Evolutionary conservation across 2,888 invertebrate species (phyloP).

Genomic region (Bugulina stolonifera): DNA sequence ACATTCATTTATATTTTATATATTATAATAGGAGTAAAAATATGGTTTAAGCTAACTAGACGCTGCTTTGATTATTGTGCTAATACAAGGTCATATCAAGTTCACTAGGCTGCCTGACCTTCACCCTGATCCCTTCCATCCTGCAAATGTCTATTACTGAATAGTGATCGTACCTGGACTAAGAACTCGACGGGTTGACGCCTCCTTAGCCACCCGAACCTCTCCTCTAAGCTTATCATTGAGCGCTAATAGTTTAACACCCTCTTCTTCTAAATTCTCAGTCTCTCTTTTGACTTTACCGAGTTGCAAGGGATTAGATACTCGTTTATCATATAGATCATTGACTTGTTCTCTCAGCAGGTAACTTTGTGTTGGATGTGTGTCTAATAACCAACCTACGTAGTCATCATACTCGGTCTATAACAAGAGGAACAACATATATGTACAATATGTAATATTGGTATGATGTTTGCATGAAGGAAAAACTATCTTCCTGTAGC

Average conservation of each 20-base stretch:
- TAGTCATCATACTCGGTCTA: constrained; percentile 50
- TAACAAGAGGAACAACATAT: not conserved
- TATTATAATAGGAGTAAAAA: no score
- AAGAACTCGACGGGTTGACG: not conserved
- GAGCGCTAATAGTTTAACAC: constrained; percentile 35
- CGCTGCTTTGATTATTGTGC: no score
- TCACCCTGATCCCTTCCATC: not conserved
- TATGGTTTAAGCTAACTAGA: no score
- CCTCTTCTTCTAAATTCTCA: constrained; percentile 36
- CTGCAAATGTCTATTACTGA: not conserved
- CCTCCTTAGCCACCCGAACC: not conserved
- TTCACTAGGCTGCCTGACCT: no score
- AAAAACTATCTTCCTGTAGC: no score
- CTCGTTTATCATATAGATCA: constrained; percentile 40
- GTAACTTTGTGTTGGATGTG: constrained; percentile 40
- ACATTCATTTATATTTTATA: no score
- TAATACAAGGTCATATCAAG: no score
- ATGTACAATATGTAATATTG: no score
- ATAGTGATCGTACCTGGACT: not conserved
- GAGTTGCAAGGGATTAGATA: constrained; percentile 39
- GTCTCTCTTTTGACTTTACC: constrained; percentile 36
- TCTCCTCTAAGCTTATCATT: constrained; percentile 34
- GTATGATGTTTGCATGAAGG: no score
- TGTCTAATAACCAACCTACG: constrained; percentile 42
- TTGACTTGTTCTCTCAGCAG: constrained; percentile 43